Evolutionary conservation across 2,797 vertebrate genomes (phyloP), one percentile per base, ranked within the genome.

Genomic region (Ctenochaetus hawaiiensis): DNA sequence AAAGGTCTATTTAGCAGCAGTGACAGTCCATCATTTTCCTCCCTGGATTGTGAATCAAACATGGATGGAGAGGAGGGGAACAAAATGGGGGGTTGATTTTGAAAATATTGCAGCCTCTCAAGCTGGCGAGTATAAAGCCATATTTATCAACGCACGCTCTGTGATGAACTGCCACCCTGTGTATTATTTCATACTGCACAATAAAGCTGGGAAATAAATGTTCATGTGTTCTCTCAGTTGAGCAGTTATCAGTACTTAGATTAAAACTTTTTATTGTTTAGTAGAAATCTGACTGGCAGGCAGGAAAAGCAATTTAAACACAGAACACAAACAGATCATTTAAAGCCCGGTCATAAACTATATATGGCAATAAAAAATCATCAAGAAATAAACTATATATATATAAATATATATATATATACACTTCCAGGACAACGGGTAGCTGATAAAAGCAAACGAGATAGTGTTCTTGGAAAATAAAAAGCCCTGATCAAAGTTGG

Each of bases 61-160:
- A 16, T 5, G 6, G 6, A 5, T 8, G 3, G 90, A 93, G 44
- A 93, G 85, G 69, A 93, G 91, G 53, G 94, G 80, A 88, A 94
- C 92, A 26, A 78, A 91, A 17, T 90, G 90, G 1, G 92, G 90
- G 1, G 73, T 91, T 39, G 84, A 89, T 72, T 89, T 92, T 79
- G 94, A 95, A 85, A 88, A 67, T 56, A 72, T 78, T 13, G 77
- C 74, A 23, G 23, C 62, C 14, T 69, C 63, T 75, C 61, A 83
- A 77, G 80, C 79, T n/a, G 92, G 95, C 95, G 83, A 92, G 93
- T 92, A 67, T 12, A 7, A 52, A 47, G 47, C 9, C 30, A 53
- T 8, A 39, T 67, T 69, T 63, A 69, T 72, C 39, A 60, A 59
- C 43, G 37, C 11, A 11, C 22, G 30, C 16, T 18, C 16, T 53